phyloP scores from a whole-genome alignment of 1,140 invertebrate genomes.

The Lucilia cuprina region DNA sequence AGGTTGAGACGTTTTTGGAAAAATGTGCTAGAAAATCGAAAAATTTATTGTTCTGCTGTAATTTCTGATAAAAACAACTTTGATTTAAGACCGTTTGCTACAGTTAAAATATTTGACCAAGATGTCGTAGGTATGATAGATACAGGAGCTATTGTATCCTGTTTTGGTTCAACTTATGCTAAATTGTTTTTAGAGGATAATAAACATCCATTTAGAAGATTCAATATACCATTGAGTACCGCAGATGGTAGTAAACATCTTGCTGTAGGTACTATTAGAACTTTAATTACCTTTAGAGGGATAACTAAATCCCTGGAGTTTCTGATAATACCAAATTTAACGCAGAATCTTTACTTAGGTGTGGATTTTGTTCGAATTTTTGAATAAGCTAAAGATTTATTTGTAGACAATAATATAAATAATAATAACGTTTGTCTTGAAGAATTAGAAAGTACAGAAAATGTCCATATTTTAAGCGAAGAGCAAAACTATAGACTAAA shows the following conservation, averaged over 20 bases:
- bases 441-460: neutral
- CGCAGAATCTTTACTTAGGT: neutral
- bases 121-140: neutral
- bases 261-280: neutral
- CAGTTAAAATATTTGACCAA: neutral
- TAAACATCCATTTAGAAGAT: neutral
- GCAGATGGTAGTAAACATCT: neutral
- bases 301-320: neutral
- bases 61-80: neutral
- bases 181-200: neutral
- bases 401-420: neutral
- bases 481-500: neutral
- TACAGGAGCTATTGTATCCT: neutral
- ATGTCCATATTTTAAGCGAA: neutral
- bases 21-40: neutral
- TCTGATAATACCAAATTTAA: neutral
- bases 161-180: neutral
- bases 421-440: neutral
- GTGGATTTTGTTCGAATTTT: neutral
- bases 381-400: neutral
- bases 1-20: neutral
- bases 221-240: neutral
- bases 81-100: neutral
- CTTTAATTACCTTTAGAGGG: neutral
- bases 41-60: neutral